Evolutionary conservation across 2,113 vertebrate genomes (phyloP).

Genomic region (Serilophus lunatus): DNA sequence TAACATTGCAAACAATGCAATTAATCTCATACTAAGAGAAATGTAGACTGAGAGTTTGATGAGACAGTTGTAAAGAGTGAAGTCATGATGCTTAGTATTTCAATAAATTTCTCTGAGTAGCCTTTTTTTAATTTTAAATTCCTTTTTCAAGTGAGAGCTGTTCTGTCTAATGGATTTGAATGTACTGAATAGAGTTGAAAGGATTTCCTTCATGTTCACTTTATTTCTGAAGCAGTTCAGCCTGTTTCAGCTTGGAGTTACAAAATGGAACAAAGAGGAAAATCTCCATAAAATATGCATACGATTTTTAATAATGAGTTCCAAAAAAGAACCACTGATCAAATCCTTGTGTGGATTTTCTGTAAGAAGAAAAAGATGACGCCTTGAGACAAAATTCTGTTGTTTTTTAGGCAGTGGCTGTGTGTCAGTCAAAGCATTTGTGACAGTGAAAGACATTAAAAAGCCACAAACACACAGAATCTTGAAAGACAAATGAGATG

Average conservation of each 20-base stretch:
- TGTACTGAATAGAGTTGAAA: constrained; percentile 42
- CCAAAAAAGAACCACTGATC: background rate
- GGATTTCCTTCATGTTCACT: constrained; percentile 43
- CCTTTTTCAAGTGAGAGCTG: background rate
- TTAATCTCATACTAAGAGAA: background rate
- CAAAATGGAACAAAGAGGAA: constrained; percentile 16
- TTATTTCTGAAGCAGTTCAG: constrained; percentile 40
- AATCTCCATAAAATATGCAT: constrained; percentile 33
- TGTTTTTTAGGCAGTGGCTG: background rate
- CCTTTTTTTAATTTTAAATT: background rate
- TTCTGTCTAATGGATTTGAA: constrained; percentile 29
- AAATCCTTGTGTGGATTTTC: background rate
- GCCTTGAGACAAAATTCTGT: background rate
- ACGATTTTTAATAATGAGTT: background rate
- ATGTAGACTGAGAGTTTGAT: background rate
- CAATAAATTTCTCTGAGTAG: background rate
- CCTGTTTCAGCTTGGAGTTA: constrained; percentile 10
- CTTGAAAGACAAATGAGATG: constrained; percentile 10
- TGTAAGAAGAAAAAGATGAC: background rate
- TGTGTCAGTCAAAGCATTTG: background rate
- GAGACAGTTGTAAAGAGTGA: background rate
- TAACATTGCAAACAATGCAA: background rate
- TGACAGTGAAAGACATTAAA: background rate
- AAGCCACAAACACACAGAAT: background rate
- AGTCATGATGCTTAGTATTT: background rate